phyloP scores from a whole-genome alignment of 2,888 invertebrate species.

The Mycalesis mineus region DNA sequence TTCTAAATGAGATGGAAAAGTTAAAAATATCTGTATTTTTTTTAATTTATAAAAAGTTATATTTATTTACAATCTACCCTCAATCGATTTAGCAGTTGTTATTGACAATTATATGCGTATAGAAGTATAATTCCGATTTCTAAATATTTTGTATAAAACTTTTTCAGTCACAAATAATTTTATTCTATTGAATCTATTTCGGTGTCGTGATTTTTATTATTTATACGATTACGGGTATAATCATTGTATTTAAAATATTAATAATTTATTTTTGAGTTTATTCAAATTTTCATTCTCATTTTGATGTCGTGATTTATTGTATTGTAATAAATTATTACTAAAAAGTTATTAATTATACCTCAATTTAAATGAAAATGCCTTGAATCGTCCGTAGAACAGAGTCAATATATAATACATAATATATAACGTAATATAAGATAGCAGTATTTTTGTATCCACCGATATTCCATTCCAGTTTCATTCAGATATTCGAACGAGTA shows the following conservation, averaged over 20 bases:
- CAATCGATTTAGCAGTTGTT: not conserved
- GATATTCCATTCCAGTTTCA: constrained; percentile 47
- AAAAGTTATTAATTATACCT: too few species aligned
- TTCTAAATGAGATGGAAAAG: too few species aligned
- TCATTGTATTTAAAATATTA: constrained; percentile 7
- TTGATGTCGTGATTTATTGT: constrained; percentile 2
- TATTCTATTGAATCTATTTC: constrained; percentile 3
- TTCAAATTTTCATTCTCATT: not conserved
- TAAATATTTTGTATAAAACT: not conserved
- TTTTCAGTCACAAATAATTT: constrained; percentile 25
- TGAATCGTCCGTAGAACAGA: constrained; percentile 11
- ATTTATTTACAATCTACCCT: not conserved
- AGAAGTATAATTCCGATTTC: not conserved
- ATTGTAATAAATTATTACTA: not conserved
- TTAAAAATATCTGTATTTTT: too few species aligned
- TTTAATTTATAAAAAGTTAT: too few species aligned
- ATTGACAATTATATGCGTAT: not conserved
- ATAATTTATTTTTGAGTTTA: too few species aligned
- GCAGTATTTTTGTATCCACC: constrained; percentile 57
- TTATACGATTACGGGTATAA: constrained; percentile 39
- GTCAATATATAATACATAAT: not conserved
- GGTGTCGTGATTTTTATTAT: constrained; percentile 6
- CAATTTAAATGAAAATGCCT: constrained; percentile 1
- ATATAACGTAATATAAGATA: constrained; percentile 6
- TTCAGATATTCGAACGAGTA: constrained; percentile 6